These are phyloP conservation scores for Cremastobaeus sp. DNA, from an alignment of 2,888 invertebrate species.

Conservation along the genomic window DNA sequence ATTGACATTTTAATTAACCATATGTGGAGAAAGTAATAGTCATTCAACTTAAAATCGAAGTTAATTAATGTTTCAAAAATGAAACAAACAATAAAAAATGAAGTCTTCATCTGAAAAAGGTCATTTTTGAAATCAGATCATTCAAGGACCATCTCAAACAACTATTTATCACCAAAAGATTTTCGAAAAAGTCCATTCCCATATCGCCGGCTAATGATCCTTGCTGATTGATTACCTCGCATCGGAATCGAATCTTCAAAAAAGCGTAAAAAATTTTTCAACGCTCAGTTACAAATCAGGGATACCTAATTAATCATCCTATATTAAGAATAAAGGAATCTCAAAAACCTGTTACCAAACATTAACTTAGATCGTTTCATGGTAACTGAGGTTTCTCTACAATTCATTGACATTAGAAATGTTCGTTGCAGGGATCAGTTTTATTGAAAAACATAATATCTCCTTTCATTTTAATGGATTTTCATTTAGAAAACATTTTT, in stretches of 20 bases:
- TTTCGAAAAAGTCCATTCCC: neutral
- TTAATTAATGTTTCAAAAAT: neutral
- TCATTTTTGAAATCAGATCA: conserved; percentile 5
- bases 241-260: neutral
- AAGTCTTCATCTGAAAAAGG: neutral
- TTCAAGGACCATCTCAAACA: neutral
- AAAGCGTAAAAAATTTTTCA: conserved; percentile 16
- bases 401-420: too few relatives aligned
- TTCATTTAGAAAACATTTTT: too few relatives aligned
- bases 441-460: too few relatives aligned
- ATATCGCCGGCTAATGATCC: neutral
- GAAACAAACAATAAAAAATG: neutral
- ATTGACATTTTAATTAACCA: too few relatives aligned
- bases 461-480: too few relatives aligned
- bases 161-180: conserved; percentile 11
- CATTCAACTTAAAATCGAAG: neutral
- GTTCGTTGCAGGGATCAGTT: too few relatives aligned
- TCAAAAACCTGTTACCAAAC: neutral
- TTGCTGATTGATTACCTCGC: conserved; percentile 2
- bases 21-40: too few relatives aligned
- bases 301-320: conserved; percentile 8
- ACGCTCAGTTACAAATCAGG: neutral
- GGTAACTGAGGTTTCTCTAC: too few relatives aligned
- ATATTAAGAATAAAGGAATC: neutral
- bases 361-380: neutral